Conservation (phyloP, 2,797 vertebrate species). For the Karalla daura region DNA sequence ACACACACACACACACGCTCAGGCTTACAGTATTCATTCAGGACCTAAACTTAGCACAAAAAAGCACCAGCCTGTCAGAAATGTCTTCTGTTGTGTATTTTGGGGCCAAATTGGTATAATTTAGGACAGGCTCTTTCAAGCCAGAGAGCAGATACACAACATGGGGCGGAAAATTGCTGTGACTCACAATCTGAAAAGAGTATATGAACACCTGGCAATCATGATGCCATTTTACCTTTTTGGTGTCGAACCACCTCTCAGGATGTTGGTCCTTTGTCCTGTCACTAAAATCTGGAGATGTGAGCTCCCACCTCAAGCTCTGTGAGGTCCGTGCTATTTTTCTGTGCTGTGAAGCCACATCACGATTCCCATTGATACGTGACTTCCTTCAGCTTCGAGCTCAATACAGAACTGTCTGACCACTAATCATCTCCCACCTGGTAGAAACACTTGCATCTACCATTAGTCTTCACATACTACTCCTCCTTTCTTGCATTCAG, state of each 20-base stretch:
- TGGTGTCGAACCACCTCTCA: not conserved
- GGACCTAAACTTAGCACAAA: slow-evolving; percentile 3
- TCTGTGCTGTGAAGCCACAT: no score
- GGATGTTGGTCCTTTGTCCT: not conserved
- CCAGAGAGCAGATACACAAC: not conserved
- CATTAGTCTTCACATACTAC: not conserved
- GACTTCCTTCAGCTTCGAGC: no score
- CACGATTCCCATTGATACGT: no score
- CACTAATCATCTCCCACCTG: no score
- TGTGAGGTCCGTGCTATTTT: not conserved
- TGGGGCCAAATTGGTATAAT: slow-evolving; percentile 22
- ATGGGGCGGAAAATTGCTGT: not conserved
- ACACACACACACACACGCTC: not conserved
- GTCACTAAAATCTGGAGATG: not conserved
- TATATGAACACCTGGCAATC: not conserved
- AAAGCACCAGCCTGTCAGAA: slow-evolving; percentile 9
- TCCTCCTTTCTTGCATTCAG: not conserved
- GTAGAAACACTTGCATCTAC: not conserved
- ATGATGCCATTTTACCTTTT: not conserved
- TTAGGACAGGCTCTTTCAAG: not conserved
- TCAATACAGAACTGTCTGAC: no score
- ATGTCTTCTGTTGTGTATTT: slow-evolving; percentile 25
- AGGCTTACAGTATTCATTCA: slow-evolving; percentile 28
- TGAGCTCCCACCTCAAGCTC: not conserved
- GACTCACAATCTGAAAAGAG: slow-evolving; percentile 4